A percentile compares a stretch with the other conserved stretches of the same genome.
These are phyloP conservation scores for Eueides isabella DNA, from an alignment of 1,140 invertebrate species.

Conservation along the genomic window DNA sequence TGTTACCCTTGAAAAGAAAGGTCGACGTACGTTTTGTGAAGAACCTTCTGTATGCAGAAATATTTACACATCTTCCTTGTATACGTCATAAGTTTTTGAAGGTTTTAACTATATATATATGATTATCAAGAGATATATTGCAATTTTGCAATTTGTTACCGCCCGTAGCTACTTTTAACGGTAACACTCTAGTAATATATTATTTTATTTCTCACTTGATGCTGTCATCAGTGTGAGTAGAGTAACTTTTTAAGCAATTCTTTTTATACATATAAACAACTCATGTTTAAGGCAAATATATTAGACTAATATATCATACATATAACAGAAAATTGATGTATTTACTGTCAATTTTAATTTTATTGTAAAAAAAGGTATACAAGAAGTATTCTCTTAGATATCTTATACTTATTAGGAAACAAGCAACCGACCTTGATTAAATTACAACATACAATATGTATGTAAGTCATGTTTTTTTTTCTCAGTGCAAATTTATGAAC, in stretches of 20 bases:
- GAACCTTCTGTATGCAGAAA: neutral
- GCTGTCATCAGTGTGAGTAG: neutral
- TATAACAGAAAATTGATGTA: too few relatives aligned
- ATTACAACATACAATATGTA: neutral
- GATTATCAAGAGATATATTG: neutral
- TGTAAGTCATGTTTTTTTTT: neutral
- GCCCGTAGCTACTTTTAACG: too few relatives aligned
- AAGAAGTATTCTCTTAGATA: neutral
- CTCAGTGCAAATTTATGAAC: neutral
- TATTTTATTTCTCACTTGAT: neutral
- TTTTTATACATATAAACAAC: neutral
- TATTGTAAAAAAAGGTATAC: too few relatives aligned
- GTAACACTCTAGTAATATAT: too few relatives aligned
- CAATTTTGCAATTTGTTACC: neutral
- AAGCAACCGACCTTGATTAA: neutral
- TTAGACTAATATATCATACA: too few relatives aligned
- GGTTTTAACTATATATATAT: neutral
- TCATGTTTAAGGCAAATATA: too few relatives aligned
- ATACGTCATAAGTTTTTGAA: neutral
- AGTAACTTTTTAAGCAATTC: too few relatives aligned
- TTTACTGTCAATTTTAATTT: neutral
- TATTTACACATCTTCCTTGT: neutral
- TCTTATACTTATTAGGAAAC: conserved; percentile 2
- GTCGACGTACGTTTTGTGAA: neutral
- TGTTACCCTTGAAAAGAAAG: conserved; percentile 5